Evolutionary conservation across 2,888 invertebrate genomes (phyloP), one percentile per base, ranked within the genome.

Genomic region (Teleogryllus oceanicus): DNA sequence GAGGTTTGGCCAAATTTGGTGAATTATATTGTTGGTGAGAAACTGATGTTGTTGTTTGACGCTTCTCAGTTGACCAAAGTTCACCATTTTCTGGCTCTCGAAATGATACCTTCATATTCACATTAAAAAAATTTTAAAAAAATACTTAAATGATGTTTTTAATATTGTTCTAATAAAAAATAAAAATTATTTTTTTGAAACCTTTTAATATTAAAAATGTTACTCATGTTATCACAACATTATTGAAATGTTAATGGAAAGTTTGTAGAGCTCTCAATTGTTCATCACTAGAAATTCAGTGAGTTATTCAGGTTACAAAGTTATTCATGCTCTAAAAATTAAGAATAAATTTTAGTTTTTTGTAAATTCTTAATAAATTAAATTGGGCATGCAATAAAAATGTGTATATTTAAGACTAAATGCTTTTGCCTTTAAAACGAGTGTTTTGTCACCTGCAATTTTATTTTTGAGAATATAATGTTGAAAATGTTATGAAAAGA

Each of bases 1-100:
- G 78, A 51, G 81, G 74, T 76, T 81, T 80, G 78, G 78, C 21
- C 49, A 78, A 20, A 74, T 75, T 49, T 74, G 78, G 49, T 74
- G 77, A 77, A 49, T 16, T 76, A 49, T 50, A 75, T 49, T 81
- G 80, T 50, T 62, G 78, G 49, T 62, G 82, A 50, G 49, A 79
- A 76, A 37, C 77, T 80, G 77, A 49, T 62, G 18, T 62, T n/a
- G 62, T 79, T 74, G 76, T 74, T 78, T 77, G 80, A 84, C 74
- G 85, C 82, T 86, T 87, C 79, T 85, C 86, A 13, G 86, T 85
- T 2, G 87, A 85, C 87, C 87, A 87, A n/a, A 85, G 83, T 50
- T 87, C 87, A 49, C 85, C 85, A 76, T 86, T 86, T 76, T 87
- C 87, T 24, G 87, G 85, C 76, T 87, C 87, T 81, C 86, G 85